phyloP scores from a whole-genome alignment of 35 echinoderm and acorn worm genomes.

The Ptychodera flava region DNA sequence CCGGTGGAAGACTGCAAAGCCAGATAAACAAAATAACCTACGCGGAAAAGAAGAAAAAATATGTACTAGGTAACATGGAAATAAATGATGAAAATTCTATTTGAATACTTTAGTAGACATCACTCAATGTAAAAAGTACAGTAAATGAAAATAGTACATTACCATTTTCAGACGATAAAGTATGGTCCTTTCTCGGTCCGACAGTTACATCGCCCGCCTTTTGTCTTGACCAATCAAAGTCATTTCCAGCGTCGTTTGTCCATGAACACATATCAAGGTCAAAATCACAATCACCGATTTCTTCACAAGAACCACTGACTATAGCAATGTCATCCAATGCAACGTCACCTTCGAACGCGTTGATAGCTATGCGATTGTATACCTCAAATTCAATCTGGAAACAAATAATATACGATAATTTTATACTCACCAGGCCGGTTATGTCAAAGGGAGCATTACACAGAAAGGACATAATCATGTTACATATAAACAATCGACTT shows the following conservation, averaged over 20 bases:
- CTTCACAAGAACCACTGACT: conserved; percentile 40
- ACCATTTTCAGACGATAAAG: neutral
- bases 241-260: neutral
- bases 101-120: too few relatives aligned
- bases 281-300: neutral
- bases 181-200: neutral
- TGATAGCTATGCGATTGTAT: neutral
- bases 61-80: too few relatives aligned
- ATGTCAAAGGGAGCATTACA: too few relatives aligned
- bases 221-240: neutral
- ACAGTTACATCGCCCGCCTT: neutral
- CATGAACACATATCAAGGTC: neutral
- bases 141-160: too few relatives aligned
- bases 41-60: too few relatives aligned
- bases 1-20: neutral
- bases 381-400: too few relatives aligned
- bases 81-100: too few relatives aligned
- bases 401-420: too few relatives aligned
- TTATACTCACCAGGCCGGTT: too few relatives aligned
- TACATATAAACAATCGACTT: too few relatives aligned
- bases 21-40: neutral
- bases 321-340: conserved; percentile 57
- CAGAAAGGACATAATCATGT: too few relatives aligned
- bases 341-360: neutral
- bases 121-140: too few relatives aligned